phyloP scores from a whole-genome alignment of 1,140 invertebrate genomes.

The Drosophila grimshawi region DNA sequence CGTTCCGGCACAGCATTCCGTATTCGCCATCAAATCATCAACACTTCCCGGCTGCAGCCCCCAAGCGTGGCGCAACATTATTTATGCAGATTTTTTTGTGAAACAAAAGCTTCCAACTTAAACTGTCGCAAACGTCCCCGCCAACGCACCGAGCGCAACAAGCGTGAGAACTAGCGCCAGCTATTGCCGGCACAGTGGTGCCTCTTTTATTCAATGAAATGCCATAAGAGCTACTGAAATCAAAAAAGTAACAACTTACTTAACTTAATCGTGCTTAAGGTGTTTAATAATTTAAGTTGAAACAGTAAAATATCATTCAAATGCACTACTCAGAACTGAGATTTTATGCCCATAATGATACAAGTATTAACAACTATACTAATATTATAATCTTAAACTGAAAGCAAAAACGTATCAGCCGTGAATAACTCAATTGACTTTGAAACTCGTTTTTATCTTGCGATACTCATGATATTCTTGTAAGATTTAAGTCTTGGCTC shows the following conservation, averaged over 20 bases:
- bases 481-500: too few relatives aligned
- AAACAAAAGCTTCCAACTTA: conserved; percentile 67
- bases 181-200: conserved; percentile 47
- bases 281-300: too few relatives aligned
- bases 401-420: too few relatives aligned
- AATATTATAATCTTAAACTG: too few relatives aligned
- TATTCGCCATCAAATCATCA: conserved; percentile 73
- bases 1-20: conserved; percentile 67
- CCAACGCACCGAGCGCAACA: conserved; percentile 65
- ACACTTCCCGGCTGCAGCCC: conserved; percentile 57
- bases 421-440: too few relatives aligned
- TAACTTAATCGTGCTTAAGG: too few relatives aligned
- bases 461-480: background rate
- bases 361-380: too few relatives aligned
- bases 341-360: too few relatives aligned
- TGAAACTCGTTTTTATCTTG: background rate
- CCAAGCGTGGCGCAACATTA: conserved; percentile 68
- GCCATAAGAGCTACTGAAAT: conserved; percentile 26
- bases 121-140: conserved; percentile 52
- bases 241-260: too few relatives aligned
- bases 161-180: conserved; percentile 76
- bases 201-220: conserved; percentile 22
- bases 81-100: conserved; percentile 72
- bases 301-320: too few relatives aligned
- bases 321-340: too few relatives aligned